Percentiles rank a stretch among this genome's conserved stretches.
These are phyloP conservation scores for Benitochromis conjunctus DNA, from an alignment of 2,113 vertebrate genomes.

Conservation along the genomic window DNA sequence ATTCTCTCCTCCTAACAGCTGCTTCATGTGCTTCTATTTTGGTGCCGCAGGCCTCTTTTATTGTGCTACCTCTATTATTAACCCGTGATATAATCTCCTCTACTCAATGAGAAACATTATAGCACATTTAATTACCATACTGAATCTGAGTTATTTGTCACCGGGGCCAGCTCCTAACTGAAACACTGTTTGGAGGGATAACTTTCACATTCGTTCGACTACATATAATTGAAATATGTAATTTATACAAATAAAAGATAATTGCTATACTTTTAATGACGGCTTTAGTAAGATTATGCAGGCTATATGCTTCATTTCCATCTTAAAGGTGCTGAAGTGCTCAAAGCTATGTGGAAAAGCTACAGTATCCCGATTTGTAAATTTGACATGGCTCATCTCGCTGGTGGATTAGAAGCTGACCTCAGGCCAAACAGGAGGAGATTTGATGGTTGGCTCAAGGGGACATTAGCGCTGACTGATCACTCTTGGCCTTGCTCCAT, in stretches of 20 bases:
- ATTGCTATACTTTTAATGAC: background rate
- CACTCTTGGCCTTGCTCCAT: slow-evolving; percentile 27
- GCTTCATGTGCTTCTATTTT: slow-evolving; percentile 47
- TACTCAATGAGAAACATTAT: slow-evolving; percentile 24
- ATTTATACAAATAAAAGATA: background rate
- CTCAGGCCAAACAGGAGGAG: slow-evolving; percentile 57
- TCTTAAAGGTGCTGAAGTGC: background rate
- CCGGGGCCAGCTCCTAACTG: background rate
- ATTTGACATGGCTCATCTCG: slow-evolving; percentile 59
- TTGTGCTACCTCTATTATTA: slow-evolving; percentile 44
- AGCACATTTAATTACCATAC: slow-evolving; percentile 10
- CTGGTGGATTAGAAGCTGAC: slow-evolving; percentile 57
- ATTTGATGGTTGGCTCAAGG: slow-evolving; percentile 50
- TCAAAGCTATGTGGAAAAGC: slow-evolving; percentile 7
- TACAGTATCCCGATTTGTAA: slow-evolving; percentile 37
- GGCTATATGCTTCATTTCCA: background rate
- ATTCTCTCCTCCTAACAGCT: slow-evolving; percentile 38
- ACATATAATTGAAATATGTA: background rate
- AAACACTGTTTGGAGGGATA: background rate
- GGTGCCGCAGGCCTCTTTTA: slow-evolving; percentile 17
- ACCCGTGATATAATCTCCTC: slow-evolving; percentile 35
- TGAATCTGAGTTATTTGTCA: background rate
- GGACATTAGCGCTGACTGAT: slow-evolving; percentile 55
- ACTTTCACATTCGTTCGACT: background rate
- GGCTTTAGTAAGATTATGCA: background rate